A percentile compares a stretch with the other conserved stretches of the same genome.
Evolutionary conservation across 23 tunicate species (phyloP).

Genomic region (Styela clava): DNA sequence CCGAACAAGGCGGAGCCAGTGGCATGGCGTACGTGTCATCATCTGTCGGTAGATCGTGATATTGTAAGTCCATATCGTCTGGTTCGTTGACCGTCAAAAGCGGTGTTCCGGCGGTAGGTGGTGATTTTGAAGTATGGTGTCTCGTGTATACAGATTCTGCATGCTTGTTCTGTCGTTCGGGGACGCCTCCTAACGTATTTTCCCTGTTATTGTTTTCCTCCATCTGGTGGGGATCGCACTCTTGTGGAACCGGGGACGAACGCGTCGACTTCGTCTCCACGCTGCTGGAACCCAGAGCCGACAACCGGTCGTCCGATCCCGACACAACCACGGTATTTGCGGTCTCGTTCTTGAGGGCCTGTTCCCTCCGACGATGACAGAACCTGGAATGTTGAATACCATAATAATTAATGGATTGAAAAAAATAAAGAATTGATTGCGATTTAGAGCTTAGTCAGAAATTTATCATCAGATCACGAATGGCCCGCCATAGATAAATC

Average conservation of each 20-base stretch:
- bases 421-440: too few relatives aligned
- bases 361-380: conserved; percentile 12
- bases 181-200: not conserved
- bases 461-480: not conserved
- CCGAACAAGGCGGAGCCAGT: conserved; percentile 23
- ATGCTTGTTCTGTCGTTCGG: not conserved
- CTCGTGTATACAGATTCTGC: not conserved
- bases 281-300: conserved; percentile 7
- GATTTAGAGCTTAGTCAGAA: not conserved
- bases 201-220: not conserved
- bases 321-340: not conserved
- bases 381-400: conserved; percentile 7
- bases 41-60: not conserved
- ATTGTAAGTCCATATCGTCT: conserved; percentile 1
- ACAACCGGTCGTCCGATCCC: conserved; percentile 8
- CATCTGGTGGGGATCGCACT: not conserved
- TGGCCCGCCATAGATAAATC: not conserved
- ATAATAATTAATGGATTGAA: not conserved
- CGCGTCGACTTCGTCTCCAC: conserved; percentile 27
- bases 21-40: conserved; percentile 15
- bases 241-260: conserved; percentile 30
- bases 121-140: not conserved
- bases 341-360: not conserved
- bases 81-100: conserved; percentile 22
- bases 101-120: conserved; percentile 25